A percentile compares a stretch with the other conserved stretches of the same genome.
Evolutionary conservation across 2,888 invertebrate genomes (phyloP).

Genomic region (Teleogryllus oceanicus): DNA sequence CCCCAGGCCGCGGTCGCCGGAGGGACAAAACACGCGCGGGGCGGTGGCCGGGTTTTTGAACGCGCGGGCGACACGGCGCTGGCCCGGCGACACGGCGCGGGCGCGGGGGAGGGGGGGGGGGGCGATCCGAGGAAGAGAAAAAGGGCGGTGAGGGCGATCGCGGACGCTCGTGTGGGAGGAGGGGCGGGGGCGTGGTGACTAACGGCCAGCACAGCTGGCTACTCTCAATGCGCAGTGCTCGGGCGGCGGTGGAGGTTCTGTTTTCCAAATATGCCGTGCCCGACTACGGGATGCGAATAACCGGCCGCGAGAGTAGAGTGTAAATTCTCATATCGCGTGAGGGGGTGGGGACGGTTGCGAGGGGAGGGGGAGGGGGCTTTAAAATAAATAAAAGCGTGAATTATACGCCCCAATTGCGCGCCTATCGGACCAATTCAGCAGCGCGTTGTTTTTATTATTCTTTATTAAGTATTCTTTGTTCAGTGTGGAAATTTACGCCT

Average conservation of each 20-base stretch:
- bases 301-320: background rate
- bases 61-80: background rate
- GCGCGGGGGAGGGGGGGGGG: background rate
- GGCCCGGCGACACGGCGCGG: background rate
- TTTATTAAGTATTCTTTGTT: slow-evolving; percentile 3
- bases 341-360: too few species aligned
- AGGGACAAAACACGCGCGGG: background rate
- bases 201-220: background rate
- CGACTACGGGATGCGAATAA: background rate
- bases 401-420: background rate
- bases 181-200: background rate
- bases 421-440: background rate
- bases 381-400: background rate
- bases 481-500: background rate
- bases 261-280: background rate
- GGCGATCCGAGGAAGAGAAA: background rate
- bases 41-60: background rate
- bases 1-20: background rate
- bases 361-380: background rate
- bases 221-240: background rate
- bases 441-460: background rate
- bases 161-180: background rate
- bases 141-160: background rate
- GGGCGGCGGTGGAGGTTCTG: background rate
- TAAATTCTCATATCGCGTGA: background rate